A percentile compares a stretch with the other conserved stretches of the same genome.
These are phyloP conservation scores for Ceratotherium simum DNA, from an alignment of 2,113 vertebrate genomes.

Conservation along the genomic window DNA sequence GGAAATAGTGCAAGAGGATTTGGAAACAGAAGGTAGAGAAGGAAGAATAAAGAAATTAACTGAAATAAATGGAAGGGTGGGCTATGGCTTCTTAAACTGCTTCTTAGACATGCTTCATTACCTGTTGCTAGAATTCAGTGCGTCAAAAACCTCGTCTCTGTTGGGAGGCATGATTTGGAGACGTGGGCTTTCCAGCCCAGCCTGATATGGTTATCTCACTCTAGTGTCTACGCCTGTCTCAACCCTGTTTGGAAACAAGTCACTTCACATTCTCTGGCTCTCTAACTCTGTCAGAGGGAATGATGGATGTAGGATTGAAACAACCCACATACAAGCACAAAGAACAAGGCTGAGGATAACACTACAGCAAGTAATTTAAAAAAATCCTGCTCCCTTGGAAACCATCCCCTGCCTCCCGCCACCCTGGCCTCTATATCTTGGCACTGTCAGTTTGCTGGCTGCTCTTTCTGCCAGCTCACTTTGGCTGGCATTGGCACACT, in stretches of 20 bases:
- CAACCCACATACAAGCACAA: constrained; percentile 7
- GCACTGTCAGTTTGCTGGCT: not conserved
- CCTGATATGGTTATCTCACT: not conserved
- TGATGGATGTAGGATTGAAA: not conserved
- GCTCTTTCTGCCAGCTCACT: constrained; percentile 52
- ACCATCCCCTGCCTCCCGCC: not conserved
- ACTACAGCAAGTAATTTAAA: constrained; percentile 58
- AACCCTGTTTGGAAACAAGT: constrained; percentile 27
- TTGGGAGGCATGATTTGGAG: not conserved
- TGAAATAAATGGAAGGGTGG: not conserved
- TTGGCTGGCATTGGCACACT: constrained; percentile 9
- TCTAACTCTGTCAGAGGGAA: constrained; percentile 17
- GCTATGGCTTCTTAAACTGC: not conserved
- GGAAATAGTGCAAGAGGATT: not conserved
- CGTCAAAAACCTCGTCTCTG: not conserved
- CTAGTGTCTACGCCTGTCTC: not conserved
- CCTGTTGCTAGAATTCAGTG: not conserved
- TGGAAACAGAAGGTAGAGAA: constrained; percentile 25
- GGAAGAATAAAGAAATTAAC: constrained; percentile 30
- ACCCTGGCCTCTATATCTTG: constrained; percentile 58
- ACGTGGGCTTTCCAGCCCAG: not conserved
- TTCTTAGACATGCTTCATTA: constrained; percentile 20
- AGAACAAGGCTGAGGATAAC: constrained; percentile 25
- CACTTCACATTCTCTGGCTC: constrained; percentile 31
- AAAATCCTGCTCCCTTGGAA: constrained; percentile 49